Percentiles rank a stretch among this genome's conserved stretches.
phyloP scores from a whole-genome alignment of 2,113 vertebrate genomes.

The Cranoglanis bouderius region DNA sequence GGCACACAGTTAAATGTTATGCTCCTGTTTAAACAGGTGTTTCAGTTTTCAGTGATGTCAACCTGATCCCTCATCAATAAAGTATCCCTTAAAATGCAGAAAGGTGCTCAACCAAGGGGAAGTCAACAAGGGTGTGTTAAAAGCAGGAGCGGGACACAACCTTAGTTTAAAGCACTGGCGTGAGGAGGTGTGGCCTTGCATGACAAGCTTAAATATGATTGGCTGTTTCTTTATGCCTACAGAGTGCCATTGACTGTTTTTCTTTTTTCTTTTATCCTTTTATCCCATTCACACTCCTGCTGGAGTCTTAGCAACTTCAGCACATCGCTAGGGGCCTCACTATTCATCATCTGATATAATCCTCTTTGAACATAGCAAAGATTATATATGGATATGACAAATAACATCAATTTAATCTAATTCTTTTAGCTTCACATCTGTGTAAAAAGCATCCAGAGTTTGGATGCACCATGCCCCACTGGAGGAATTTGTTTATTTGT shows the following conservation, averaged over 20 bases:
- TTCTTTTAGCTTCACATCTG: background rate
- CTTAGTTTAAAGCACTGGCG: background rate
- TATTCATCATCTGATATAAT: background rate
- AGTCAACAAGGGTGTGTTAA: background rate
- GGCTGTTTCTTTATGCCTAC: background rate
- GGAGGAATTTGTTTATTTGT: slow-evolving; percentile 15
- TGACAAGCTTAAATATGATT: slow-evolving; percentile 16
- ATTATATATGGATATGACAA: background rate
- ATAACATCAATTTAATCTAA: background rate
- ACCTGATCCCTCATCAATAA: background rate
- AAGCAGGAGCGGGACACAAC: background rate
- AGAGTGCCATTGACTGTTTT: slow-evolving; percentile 3
- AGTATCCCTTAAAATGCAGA: background rate
- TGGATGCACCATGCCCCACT: slow-evolving; percentile 28
- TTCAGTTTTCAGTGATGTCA: background rate
- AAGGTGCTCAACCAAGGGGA: background rate
- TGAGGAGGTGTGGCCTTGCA: slow-evolving; percentile 1
- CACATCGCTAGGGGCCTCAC: background rate
- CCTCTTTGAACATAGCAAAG: background rate
- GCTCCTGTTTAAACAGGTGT: background rate
- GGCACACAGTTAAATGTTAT: background rate
- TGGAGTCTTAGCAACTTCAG: slow-evolving; percentile 1
- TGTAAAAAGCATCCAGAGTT: background rate
- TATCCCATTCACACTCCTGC: slow-evolving; percentile 18
- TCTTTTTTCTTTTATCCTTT: slow-evolving; percentile 16